A percentile compares a stretch with the other conserved stretches of the same genome.
Conservation (phyloP, 2,113 vertebrate genomes). For the Chloroceryle aenea region DNA sequence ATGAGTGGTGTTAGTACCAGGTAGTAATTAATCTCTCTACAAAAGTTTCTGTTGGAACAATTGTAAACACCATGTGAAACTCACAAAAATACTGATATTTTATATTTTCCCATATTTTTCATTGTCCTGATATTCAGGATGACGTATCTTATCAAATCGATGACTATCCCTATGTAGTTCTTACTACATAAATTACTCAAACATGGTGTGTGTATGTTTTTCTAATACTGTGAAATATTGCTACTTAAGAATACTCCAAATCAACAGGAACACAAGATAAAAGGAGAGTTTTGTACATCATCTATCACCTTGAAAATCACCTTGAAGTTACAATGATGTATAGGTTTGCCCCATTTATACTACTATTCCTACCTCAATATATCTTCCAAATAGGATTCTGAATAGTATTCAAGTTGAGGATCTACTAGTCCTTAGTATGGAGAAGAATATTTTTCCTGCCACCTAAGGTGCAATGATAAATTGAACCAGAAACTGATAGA, state of each 20-base stretch:
- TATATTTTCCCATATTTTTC: neutral
- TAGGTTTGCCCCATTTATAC: neutral
- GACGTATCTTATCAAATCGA: neutral
- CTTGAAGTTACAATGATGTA: neutral
- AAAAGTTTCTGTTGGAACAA: neutral
- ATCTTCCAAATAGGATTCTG: neutral
- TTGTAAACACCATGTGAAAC: neutral
- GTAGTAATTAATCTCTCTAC: neutral
- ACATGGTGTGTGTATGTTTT: neutral
- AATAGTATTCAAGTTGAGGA: neutral
- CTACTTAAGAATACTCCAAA: neutral
- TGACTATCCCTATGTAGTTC: neutral
- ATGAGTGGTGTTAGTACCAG: neutral
- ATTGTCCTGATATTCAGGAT: neutral
- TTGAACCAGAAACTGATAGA: neutral
- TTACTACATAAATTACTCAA: neutral
- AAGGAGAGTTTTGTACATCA: neutral
- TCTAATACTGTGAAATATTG: neutral
- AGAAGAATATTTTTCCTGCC: neutral
- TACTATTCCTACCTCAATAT: neutral
- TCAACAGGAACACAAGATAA: neutral
- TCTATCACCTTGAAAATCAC: neutral
- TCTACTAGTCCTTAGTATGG: neutral
- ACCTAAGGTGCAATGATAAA: constrained; percentile 20
- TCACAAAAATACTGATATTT: neutral